Conservation (phyloP, 2,797 vertebrate species). For the Erithacus rubecula region DNA sequence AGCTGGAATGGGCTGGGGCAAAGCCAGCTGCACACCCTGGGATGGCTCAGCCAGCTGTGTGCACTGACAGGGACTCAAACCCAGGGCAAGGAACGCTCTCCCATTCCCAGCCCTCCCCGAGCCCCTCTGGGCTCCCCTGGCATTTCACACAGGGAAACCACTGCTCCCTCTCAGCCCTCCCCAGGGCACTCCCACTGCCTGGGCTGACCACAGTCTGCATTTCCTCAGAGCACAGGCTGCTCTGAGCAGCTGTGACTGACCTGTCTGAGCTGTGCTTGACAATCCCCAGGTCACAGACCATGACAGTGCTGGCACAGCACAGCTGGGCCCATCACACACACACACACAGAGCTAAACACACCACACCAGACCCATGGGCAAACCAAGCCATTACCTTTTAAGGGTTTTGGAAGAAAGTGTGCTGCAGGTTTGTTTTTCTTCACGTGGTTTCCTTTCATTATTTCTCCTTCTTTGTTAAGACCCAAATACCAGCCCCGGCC, state of each 20-base stretch:
- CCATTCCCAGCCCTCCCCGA: neutral
- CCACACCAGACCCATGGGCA: neutral
- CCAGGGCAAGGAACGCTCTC: neutral
- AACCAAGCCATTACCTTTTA: slow-evolving; percentile 86
- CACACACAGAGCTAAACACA: neutral
- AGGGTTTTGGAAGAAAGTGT: slow-evolving; percentile 98
- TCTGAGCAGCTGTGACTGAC: neutral
- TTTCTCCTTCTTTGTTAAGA: slow-evolving; percentile 98
- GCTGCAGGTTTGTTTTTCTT: slow-evolving; percentile 99
- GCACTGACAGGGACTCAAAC: neutral
- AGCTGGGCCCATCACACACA: neutral
- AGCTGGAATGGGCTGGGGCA: neutral
- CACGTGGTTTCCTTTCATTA: slow-evolving; percentile 99
- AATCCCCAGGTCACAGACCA: neutral
- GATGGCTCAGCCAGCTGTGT: neutral
- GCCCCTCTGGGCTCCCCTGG: neutral
- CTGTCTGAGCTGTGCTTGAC: neutral
- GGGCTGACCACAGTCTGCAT: neutral
- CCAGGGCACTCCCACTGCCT: neutral
- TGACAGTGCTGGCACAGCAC: neutral
- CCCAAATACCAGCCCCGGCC: slow-evolving; percentile 99
- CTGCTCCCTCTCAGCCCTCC: neutral
- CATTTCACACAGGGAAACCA: neutral
- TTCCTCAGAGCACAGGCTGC: neutral
- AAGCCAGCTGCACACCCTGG: accelerated